phyloP scores from a whole-genome alignment of 1,140 invertebrate genomes.

The Intoshia linei region DNA sequence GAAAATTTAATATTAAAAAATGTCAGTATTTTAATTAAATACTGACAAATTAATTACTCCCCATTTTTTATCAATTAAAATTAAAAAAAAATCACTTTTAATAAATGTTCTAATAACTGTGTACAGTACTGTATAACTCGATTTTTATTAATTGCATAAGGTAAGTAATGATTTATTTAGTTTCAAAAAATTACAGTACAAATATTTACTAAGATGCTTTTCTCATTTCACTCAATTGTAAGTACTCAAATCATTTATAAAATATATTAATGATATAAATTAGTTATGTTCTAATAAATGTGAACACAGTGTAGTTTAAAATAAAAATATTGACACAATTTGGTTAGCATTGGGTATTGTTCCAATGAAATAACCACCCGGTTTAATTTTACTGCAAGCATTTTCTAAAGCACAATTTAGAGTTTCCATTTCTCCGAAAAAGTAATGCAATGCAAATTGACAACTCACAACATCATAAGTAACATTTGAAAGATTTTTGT shows the following conservation, averaged over 20 bases:
- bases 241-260: not conserved
- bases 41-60: too few species aligned
- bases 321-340: slow-evolving; percentile 33
- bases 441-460: slow-evolving; percentile 77
- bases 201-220: too few species aligned
- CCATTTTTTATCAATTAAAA: too few species aligned
- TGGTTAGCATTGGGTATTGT: slow-evolving; percentile 68
- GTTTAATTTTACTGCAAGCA: slow-evolving; percentile 46
- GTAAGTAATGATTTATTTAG: slow-evolving; percentile 4
- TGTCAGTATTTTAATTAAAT: too few species aligned
- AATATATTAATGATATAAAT: too few species aligned
- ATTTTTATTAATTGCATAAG: too few species aligned
- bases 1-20: too few species aligned
- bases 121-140: slow-evolving; percentile 9
- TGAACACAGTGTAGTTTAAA: not conserved
- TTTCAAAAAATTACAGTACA: slow-evolving; percentile 8
- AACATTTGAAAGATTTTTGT: slow-evolving; percentile 27
- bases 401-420: slow-evolving; percentile 66
- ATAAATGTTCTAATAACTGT: too few species aligned
- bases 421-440: slow-evolving; percentile 61
- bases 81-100: too few species aligned
- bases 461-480: slow-evolving; percentile 60
- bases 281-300: too few species aligned
- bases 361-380: slow-evolving; percentile 74
- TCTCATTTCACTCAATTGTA: too few species aligned